phyloP scores from a whole-genome alignment of 1,140 invertebrate genomes.

The Reticulitermes speratus region DNA sequence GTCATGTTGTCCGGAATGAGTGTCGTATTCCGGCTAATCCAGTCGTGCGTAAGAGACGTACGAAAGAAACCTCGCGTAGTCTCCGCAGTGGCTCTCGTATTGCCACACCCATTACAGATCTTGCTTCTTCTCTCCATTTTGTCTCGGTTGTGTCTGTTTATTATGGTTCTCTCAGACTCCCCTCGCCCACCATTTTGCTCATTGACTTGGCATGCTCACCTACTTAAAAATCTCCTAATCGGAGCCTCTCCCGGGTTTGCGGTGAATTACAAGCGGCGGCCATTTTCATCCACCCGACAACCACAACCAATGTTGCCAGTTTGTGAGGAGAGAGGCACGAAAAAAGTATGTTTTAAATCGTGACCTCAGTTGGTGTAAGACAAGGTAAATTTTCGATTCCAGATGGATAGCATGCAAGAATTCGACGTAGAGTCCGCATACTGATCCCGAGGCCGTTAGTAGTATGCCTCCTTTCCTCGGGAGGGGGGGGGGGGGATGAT shows the following conservation, averaged over 20 bases:
- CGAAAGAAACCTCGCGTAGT: not conserved
- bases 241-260: not conserved
- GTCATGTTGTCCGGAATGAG: not conserved
- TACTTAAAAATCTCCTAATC: not conserved
- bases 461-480: no score
- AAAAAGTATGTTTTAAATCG: not conserved
- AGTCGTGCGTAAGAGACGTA: not conserved
- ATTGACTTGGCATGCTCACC: not conserved
- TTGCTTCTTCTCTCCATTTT: not conserved
- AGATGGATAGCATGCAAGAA: no score
- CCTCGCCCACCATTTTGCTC: not conserved
- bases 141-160: not conserved
- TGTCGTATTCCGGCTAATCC: no score
- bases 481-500: no score
- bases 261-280: conserved; percentile 25
- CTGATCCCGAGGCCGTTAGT: no score
- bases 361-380: not conserved
- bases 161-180: not conserved
- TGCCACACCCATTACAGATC: not conserved
- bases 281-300: conserved; percentile 21
- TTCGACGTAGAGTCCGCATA: no score
- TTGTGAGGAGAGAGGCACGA: not conserved
- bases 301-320: conserved; percentile 16
- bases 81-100: not conserved
- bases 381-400: not conserved